Percentiles rank a stretch among this genome's conserved stretches.
These are phyloP conservation scores for Zophobas atratus DNA, from an alignment of 1,140 invertebrate genomes.

Conservation along the genomic window DNA sequence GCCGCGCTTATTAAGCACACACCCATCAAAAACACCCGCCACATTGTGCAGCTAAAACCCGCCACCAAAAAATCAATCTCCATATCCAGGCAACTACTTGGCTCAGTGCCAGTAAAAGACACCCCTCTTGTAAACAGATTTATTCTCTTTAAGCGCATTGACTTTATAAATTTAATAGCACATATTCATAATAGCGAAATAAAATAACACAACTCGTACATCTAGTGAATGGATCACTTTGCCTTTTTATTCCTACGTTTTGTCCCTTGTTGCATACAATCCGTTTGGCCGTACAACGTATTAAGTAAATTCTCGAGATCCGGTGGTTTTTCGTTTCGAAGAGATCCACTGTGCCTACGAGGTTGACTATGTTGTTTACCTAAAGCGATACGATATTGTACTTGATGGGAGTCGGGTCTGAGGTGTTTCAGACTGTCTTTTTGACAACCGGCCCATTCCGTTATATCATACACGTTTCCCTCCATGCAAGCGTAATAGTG, in stretches of 20 bases:
- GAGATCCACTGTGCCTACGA: constrained; percentile 55
- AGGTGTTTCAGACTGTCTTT: constrained; percentile 85
- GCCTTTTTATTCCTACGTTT: constrained; percentile 57
- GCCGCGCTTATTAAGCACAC: neutral
- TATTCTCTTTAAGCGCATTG: constrained; percentile 36
- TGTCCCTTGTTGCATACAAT: constrained; percentile 50
- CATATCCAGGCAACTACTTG: neutral
- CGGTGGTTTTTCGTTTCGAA: constrained; percentile 58
- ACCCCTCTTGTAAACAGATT: constrained; percentile 18
- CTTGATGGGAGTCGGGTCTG: constrained; percentile 89
- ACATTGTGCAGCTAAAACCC: neutral
- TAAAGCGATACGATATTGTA: constrained; percentile 93
- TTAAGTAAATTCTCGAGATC: constrained; percentile 67
- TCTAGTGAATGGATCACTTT: constrained; percentile 49
- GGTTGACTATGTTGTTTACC: constrained; percentile 69
- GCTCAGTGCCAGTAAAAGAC: neutral
- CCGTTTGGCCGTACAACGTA: constrained; percentile 63
- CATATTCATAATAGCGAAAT: constrained; percentile 34
- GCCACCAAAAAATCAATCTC: neutral
- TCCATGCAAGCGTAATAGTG: constrained; percentile 98
- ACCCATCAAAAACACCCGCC: neutral
- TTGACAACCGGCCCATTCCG: constrained; percentile 96
- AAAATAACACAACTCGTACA: constrained; percentile 26
- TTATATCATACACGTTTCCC: constrained; percentile 93
- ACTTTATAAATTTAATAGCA: constrained; percentile 39